Base-by-base conservation (phyloP, 2,113 vertebrate genomes). In the Paraplagusia blochii region DNA sequence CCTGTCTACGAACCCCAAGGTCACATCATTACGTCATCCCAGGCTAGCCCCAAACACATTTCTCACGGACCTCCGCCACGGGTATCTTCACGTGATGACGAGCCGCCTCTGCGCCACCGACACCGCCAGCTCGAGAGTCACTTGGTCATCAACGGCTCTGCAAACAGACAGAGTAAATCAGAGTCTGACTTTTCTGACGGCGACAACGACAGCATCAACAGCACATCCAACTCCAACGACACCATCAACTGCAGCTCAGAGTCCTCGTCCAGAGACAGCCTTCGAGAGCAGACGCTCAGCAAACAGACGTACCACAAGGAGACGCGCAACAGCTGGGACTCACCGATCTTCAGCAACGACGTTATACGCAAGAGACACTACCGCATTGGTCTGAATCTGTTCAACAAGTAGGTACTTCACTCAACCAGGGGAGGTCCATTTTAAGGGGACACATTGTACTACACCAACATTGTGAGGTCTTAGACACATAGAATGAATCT, bases 251-350 rank as follows among this genome's bases (percentile, higher is more conserved):
- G 95, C 90, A 98, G 96, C 90, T 98, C 97, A 0, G 97, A 98
- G 86, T 96, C 95, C 0, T 95, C 95, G 3, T 98, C 96, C 0
- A 85, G 95, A 1, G 95, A 98, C 90, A 97, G 96, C 85, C 87
- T 96, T 33, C 90, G 96, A 49, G 97, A 99, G 79, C 95, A 97
- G 89, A 93, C 92, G 0, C 89, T 98, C 65, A 97, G 94, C 91
- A 96, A 98, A 77, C 97, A 98, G 88, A 98, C 94, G 0, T 99
- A 99, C 85, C 97, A 99, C 90, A 98, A 98, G 76, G 97, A 99
- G 88, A 94, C 97, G 3, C 95, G 96, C 0, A 96, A 98, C 90
- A 98, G 96, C 90, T 99, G 97, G 95, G 97, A 99, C 88, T 99
- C 97, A 0, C 97, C 97, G 8, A 95, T 97, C 69, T 97, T 98